phyloP scores from a whole-genome alignment of 2,888 invertebrate species.

The Labia minor region DNA sequence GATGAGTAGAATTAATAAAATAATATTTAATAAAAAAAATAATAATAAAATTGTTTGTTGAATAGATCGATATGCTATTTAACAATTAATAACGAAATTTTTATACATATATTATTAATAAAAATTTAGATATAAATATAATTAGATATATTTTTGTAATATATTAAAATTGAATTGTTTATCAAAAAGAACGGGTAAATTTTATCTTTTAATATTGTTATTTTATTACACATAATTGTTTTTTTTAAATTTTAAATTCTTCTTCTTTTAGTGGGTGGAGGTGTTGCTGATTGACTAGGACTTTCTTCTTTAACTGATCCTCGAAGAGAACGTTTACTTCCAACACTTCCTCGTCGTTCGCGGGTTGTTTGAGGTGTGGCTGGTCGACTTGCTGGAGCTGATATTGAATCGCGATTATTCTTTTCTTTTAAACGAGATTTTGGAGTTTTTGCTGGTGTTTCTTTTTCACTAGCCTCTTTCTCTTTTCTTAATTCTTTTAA shows the following conservation, averaged over 20 bases:
- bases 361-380: background rate
- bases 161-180: too few species aligned
- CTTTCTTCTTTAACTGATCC: conserved; percentile 7
- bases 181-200: too few species aligned
- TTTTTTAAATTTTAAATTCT: background rate
- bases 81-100: too few species aligned
- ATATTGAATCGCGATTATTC: background rate
- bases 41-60: too few species aligned
- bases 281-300: background rate
- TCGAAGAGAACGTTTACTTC: background rate
- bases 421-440: background rate
- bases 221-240: too few species aligned
- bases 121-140: too few species aligned
- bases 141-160: too few species aligned
- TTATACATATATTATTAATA: too few species aligned
- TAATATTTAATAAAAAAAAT: too few species aligned
- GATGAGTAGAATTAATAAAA: too few species aligned
- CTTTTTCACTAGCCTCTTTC: conserved; percentile 21
- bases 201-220: too few species aligned
- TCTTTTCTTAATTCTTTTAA: conserved; percentile 19
- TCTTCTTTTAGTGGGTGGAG: background rate
- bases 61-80: too few species aligned
- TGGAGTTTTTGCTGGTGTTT: background rate
- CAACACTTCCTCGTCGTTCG: background rate
- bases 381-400: background rate